Evolutionary conservation across 2,888 invertebrate genomes (phyloP).

Genomic region (Nematopogon swammerdamellus): DNA sequence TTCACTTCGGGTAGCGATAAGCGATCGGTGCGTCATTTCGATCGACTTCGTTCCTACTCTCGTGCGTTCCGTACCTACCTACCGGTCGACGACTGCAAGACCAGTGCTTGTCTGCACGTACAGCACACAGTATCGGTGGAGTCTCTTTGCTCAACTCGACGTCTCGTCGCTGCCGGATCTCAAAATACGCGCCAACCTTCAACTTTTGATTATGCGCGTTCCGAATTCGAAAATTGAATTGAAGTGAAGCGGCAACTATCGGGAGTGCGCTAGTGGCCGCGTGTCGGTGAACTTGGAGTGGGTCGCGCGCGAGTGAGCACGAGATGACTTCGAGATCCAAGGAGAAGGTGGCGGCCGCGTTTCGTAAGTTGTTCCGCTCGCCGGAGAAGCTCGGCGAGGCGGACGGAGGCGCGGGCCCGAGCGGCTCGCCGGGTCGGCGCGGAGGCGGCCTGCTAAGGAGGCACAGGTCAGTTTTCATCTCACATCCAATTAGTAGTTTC

Average conservation of each 20-base stretch:
- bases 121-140: no score
- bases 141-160: no score
- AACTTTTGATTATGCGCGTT: no score
- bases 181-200: no score
- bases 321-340: slow-evolving; percentile 74
- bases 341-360: slow-evolving; percentile 77
- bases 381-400: slow-evolving; percentile 63
- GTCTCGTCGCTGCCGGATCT: no score
- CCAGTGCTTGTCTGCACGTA: no score
- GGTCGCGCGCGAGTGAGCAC: slow-evolving; percentile 12
- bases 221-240: no score
- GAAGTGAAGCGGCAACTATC: no score
- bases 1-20: neutral
- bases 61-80: no score
- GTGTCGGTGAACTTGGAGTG: neutral
- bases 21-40: neutral
- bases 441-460: slow-evolving; percentile 41
- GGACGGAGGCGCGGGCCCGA: slow-evolving; percentile 49
- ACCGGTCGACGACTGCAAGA: no score
- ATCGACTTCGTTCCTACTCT: no score
- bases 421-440: slow-evolving; percentile 59
- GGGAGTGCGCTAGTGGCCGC: no score
- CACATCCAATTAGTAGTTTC: neutral
- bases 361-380: slow-evolving; percentile 74
- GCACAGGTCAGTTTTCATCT: slow-evolving; percentile 29